These are phyloP conservation scores for Rachycentron canadum DNA, from an alignment of 2,797 vertebrate species.

Conservation along the genomic window DNA sequence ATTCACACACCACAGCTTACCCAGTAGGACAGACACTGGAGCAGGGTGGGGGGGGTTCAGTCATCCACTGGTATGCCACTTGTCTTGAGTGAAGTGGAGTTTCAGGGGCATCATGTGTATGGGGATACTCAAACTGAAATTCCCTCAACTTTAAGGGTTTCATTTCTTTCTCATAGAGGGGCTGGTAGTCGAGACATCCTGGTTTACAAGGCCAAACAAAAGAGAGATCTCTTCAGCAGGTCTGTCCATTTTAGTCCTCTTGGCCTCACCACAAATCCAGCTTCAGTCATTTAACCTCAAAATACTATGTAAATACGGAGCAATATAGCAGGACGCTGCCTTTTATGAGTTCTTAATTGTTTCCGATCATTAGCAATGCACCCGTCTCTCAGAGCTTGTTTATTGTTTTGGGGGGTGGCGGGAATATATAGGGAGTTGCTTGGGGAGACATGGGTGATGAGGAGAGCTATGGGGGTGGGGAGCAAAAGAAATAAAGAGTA, in stretches of 20 bases:
- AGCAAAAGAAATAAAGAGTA: conserved; percentile 31
- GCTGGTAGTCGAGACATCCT: conserved; percentile 19
- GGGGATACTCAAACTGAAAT: conserved; percentile 29
- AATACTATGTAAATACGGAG: conserved; percentile 64
- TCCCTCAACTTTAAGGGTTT: conserved; percentile 43
- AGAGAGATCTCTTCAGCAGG: conserved; percentile 39
- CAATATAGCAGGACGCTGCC: conserved; percentile 60
- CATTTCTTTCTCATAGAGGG: conserved; percentile 33
- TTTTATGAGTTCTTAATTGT: conserved; percentile 77
- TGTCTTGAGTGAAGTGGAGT: conserved; percentile 15
- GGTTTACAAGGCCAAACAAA: conserved; percentile 61
- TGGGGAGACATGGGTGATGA: conserved; percentile 55
- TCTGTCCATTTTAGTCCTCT: conserved; percentile 23
- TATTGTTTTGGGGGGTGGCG: conserved; percentile 56
- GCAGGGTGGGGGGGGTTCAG: not conserved
- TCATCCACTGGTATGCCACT: conserved; percentile 45
- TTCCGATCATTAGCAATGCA: conserved; percentile 81
- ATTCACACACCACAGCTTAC: conserved; percentile 45
- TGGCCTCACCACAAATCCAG: conserved; percentile 47
- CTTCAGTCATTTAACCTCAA: conserved; percentile 71
- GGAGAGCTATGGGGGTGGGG: conserved; percentile 43
- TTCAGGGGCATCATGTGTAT: conserved; percentile 9
- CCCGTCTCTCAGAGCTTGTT: conserved; percentile 65
- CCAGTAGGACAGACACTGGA: conserved; percentile 36
- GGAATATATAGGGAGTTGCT: conserved; percentile 39